A percentile compares a stretch with the other conserved stretches of the same genome.
Evolutionary conservation across 2,888 invertebrate species (phyloP).

Genomic region (Tipula vernalis): DNA sequence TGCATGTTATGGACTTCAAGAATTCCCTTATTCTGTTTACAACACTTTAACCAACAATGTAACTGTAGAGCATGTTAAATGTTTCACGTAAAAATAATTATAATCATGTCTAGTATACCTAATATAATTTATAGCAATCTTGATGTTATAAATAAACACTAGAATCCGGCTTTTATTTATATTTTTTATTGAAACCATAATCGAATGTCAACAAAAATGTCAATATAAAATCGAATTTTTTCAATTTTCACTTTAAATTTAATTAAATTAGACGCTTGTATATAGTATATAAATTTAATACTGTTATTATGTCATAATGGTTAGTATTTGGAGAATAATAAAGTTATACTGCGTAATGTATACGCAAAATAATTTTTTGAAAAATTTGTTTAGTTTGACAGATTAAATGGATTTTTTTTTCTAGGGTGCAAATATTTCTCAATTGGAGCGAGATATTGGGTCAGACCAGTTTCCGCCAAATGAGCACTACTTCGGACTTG

Average conservation of each 20-base stretch:
- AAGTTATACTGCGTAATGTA: not conserved
- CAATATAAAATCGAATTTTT: not conserved
- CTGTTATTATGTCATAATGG: not conserved
- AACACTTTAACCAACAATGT: slow-evolving; percentile 25
- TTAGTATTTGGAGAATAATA: not conserved
- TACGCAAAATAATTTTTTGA: not conserved
- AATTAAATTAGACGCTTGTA: not conserved
- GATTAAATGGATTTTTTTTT: slow-evolving; percentile 22
- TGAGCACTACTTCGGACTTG: slow-evolving; percentile 98
- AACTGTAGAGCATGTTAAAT: slow-evolving; percentile 19
- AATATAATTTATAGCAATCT: not conserved
- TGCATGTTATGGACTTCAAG: slow-evolving; percentile 61
- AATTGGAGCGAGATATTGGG: slow-evolving; percentile 98
- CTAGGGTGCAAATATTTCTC: slow-evolving; percentile 98
- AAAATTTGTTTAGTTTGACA: not conserved
- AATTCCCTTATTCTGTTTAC: slow-evolving; percentile 48
- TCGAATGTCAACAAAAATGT: slow-evolving; percentile 7
- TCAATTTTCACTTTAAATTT: not conserved
- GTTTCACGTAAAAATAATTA: slow-evolving; percentile 12
- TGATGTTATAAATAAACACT: not conserved
- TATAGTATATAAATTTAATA: not conserved
- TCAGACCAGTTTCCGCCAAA: slow-evolving; percentile 96
- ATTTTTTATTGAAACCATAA: not conserved
- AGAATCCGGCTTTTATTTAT: not conserved
- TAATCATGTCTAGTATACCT: not conserved